Percentiles rank a stretch among this genome's conserved stretches.
Evolutionary conservation across 2,797 vertebrate genomes (phyloP).

Genomic region (Lates japonicus): DNA sequence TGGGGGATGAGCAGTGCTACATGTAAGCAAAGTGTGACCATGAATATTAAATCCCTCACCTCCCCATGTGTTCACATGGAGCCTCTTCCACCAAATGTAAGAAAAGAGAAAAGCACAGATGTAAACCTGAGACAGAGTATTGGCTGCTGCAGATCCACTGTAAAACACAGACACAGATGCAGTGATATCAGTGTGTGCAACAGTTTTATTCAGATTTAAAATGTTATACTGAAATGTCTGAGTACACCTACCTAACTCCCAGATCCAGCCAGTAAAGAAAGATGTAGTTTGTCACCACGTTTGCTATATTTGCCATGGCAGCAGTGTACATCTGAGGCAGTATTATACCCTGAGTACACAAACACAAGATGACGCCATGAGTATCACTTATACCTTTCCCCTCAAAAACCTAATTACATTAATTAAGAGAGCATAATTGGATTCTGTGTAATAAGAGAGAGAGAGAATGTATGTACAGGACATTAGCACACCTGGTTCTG

Average conservation of each 20-base stretch:
- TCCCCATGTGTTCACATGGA: conserved; percentile 92
- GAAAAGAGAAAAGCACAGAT: conserved; percentile 86
- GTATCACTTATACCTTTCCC: background rate
- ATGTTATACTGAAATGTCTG: background rate
- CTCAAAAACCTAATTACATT: background rate
- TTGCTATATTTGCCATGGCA: conserved; percentile 88
- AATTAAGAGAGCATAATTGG: conserved; percentile 7
- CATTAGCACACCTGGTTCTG: conserved; percentile 89
- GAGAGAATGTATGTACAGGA: background rate
- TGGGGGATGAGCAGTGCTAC: background rate
- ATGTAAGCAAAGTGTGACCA: background rate
- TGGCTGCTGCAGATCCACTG: conserved; percentile 93
- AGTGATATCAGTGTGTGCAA: background rate
- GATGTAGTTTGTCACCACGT: conserved; percentile 88
- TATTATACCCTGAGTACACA: conserved; percentile 89
- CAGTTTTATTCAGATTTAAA: background rate
- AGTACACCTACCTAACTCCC: conserved; percentile 89
- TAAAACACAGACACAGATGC: conserved; percentile 22
- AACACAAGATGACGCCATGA: conserved; percentile 9
- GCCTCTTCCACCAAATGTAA: conserved; percentile 89
- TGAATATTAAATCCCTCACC: conserved; percentile 80
- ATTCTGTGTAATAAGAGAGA: background rate
- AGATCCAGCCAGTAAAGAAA: conserved; percentile 89
- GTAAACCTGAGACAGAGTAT: conserved; percentile 87
- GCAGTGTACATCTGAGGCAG: conserved; percentile 90